phyloP scores from a whole-genome alignment of 2,113 vertebrate species.

The Megaleporinus macrocephalus region DNA sequence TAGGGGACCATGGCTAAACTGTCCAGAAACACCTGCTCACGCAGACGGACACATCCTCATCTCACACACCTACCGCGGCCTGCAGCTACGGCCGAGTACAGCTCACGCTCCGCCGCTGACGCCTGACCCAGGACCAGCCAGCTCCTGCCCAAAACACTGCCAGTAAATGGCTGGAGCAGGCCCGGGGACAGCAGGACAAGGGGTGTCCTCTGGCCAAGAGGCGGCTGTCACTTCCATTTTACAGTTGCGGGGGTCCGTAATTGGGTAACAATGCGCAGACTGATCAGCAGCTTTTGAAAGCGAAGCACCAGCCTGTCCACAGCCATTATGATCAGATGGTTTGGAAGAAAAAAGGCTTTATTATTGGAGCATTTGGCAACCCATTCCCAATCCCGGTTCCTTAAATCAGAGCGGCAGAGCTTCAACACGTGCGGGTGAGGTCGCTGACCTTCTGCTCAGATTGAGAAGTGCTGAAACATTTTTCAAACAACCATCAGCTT shows the following conservation, averaged over 20 bases:
- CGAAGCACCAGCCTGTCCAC: not conserved
- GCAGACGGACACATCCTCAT: constrained; percentile 19
- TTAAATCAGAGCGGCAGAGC: constrained; percentile 31
- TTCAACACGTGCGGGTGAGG: constrained; percentile 8
- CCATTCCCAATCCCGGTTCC: not conserved
- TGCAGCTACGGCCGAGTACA: not conserved
- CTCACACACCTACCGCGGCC: not conserved
- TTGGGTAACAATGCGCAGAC: not conserved
- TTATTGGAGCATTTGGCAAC: not conserved
- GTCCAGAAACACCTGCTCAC: constrained; percentile 47
- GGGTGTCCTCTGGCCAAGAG: not conserved
- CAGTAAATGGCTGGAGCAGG: not conserved
- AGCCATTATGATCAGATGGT: constrained; percentile 23
- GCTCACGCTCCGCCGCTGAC: not conserved
- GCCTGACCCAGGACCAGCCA: constrained; percentile 13
- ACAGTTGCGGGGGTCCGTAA: constrained; percentile 15
- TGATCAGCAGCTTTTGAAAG: constrained; percentile 8
- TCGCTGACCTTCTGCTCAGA: not conserved
- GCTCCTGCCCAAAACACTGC: not conserved
- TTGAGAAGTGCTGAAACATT: not conserved
- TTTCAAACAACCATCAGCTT: no score
- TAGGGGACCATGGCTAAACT: constrained; percentile 42
- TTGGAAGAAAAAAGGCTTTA: not conserved
- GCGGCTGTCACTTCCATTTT: constrained; percentile 46
- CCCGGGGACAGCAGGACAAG: constrained; percentile 1